Percentiles rank a stretch among this genome's conserved stretches.
Evolutionary conservation across 2,888 invertebrate genomes (phyloP).

Genomic region (Athetis lepigone): DNA sequence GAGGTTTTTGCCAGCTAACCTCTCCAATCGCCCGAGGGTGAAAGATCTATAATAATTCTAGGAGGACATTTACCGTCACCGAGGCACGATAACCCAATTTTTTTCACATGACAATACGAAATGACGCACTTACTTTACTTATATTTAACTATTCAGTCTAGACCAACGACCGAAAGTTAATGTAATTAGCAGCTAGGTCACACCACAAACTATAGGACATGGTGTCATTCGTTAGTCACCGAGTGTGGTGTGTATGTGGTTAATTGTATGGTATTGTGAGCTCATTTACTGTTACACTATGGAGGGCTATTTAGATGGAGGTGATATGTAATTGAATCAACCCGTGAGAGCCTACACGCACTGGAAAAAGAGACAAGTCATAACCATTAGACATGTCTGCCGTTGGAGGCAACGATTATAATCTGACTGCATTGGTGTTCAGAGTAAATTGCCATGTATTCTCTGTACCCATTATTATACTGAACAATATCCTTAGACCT

Average conservation of each 20-base stretch:
- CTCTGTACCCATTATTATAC: neutral
- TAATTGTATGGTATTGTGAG: conserved; percentile 25
- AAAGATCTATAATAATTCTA: neutral
- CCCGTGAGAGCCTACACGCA: conserved; percentile 8
- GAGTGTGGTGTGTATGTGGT: conserved; percentile 24
- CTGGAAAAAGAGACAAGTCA: neutral
- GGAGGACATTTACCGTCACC: neutral
- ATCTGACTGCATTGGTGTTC: neutral
- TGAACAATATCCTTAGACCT: neutral
- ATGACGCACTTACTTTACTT: conserved; percentile 10
- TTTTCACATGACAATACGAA: neutral
- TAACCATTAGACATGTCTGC: neutral
- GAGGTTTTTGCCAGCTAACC: neutral
- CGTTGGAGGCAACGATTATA: too few species aligned
- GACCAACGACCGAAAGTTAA: conserved; percentile 43
- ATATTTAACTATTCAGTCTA: conserved; percentile 24
- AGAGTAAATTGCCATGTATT: neutral
- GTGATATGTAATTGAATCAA: conserved; percentile 30
- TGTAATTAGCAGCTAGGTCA: conserved; percentile 56
- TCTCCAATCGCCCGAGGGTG: too few species aligned
- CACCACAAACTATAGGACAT: conserved; percentile 36
- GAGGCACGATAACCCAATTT: neutral
- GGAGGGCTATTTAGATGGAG: conserved; percentile 13
- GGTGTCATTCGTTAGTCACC: conserved; percentile 54
- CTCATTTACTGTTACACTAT: conserved; percentile 24